Evolutionary conservation across 2,888 invertebrate species (phyloP), one percentile per base, ranked within the genome.

Genomic region (Hypomecis punctinalis): DNA sequence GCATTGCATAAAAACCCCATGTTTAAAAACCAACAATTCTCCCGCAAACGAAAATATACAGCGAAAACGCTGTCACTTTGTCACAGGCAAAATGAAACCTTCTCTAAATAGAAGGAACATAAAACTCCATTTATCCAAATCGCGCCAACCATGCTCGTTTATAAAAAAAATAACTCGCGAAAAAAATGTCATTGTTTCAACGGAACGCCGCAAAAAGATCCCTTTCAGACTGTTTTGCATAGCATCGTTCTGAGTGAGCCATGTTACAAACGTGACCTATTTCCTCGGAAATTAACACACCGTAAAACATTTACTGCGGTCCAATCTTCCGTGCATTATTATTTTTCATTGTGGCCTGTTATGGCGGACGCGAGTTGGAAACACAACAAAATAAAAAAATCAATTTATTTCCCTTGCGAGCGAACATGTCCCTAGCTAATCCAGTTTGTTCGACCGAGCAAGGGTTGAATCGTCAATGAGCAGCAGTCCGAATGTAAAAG

Each of bases 401-500:
- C 89, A 87, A 90, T 91, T 90, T 91, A 90, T 91, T 91, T 90
- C 91, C 90, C 90, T 84, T 81, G 90, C 82, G 89, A 85, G 82
- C 79, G 88, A 86, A 88, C 90, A 89, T 90, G 91, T 91, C 89
- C 90, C 86, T 79, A 72, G 81, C 89, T 92, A 92, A 92, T 91
- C 91, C 88, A 88, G 91, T 91, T 91, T 91, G 90, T 90, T 86
- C 88, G 90, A 86, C 88, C 88, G 91, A 85, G 87, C 91, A 90
- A 90, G 91, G 91, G 91, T 90, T 91, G 91, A 91, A 91, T 92
- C 85, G 84, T 83, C 91, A 91, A 91, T 91, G 91, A 91, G 91
- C 78, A 85, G 81, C 82, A 85, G 86, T 84, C 88, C 84, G 87
- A 90, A 89, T 87, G 86, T 88, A 86, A 89, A 90, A 89, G 83